These are phyloP conservation scores for Myiothlypis chrysogaster DNA, from an alignment of 2,797 vertebrate species.

Conservation along the genomic window DNA sequence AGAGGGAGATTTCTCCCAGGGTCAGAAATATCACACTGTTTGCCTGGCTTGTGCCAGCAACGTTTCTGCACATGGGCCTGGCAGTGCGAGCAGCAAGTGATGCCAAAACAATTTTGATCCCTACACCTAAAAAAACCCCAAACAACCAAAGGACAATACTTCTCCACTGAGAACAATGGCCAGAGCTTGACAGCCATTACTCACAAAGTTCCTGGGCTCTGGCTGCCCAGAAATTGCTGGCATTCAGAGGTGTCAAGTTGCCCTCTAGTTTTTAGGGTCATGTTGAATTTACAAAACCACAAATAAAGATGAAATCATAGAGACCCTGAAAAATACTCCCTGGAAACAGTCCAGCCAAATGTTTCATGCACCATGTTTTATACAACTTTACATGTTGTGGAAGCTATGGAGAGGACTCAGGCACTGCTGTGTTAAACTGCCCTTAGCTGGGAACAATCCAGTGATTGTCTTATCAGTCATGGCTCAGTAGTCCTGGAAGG, in stretches of 20 bases:
- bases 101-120: slow-evolving; percentile 27
- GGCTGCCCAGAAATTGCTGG: background rate
- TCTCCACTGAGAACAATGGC: background rate
- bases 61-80: background rate
- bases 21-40: background rate
- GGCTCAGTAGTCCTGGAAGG: background rate
- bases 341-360: background rate
- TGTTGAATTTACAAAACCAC: slow-evolving; percentile 1
- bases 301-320: background rate
- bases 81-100: background rate
- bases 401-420: background rate
- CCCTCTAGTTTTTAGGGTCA: background rate
- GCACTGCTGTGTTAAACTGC: background rate
- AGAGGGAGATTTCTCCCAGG: background rate
- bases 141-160: background rate
- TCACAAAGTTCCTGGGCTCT: background rate
- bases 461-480: background rate
- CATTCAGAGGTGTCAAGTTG: background rate
- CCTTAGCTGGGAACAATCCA: background rate
- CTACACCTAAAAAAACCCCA: background rate
- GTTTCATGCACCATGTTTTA: background rate
- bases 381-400: fast-evolving
- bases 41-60: background rate
- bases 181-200: background rate
- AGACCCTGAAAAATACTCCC: background rate